Percentiles rank a stretch among this genome's conserved stretches.
phyloP scores from a whole-genome alignment of 2,113 vertebrate genomes.

The Nothoprocta pentlandii region DNA sequence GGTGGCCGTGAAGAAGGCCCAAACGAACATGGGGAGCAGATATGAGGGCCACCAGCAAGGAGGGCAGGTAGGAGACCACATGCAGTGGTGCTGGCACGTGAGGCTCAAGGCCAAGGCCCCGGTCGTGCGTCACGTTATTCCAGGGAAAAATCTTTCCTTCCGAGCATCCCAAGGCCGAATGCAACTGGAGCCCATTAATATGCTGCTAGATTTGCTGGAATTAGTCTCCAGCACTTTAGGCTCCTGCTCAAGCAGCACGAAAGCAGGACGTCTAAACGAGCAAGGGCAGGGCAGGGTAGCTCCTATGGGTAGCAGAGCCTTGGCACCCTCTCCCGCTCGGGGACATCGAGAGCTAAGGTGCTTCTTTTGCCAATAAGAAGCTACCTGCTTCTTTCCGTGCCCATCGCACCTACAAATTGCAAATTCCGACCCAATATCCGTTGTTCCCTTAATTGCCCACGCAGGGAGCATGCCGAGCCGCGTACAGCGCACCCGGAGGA shows the following conservation, averaged over 20 bases:
- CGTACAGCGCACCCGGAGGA: neutral
- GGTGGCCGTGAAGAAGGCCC: no score
- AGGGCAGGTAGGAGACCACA: neutral
- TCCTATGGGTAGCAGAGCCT: rapidly evolving
- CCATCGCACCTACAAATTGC: neutral
- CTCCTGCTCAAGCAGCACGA: neutral
- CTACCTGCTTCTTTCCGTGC: neutral
- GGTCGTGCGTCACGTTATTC: rapidly evolving
- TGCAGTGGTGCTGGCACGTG: neutral
- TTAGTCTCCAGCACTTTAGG: neutral
- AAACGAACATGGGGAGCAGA: no score
- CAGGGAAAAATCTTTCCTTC: neutral
- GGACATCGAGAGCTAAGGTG: neutral
- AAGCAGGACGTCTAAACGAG: neutral
- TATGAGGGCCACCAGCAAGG: neutral
- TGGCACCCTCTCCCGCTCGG: neutral
- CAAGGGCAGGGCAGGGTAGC: neutral
- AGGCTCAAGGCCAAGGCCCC: neutral
- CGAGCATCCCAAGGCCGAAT: neutral
- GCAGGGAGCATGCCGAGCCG: neutral
- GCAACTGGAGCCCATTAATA: neutral
- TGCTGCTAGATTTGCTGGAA: rapidly evolving
- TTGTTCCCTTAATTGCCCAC: neutral
- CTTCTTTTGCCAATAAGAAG: neutral
- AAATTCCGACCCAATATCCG: neutral